phyloP scores from a whole-genome alignment of 2,888 invertebrate species.

The Dioctria rufipes region DNA sequence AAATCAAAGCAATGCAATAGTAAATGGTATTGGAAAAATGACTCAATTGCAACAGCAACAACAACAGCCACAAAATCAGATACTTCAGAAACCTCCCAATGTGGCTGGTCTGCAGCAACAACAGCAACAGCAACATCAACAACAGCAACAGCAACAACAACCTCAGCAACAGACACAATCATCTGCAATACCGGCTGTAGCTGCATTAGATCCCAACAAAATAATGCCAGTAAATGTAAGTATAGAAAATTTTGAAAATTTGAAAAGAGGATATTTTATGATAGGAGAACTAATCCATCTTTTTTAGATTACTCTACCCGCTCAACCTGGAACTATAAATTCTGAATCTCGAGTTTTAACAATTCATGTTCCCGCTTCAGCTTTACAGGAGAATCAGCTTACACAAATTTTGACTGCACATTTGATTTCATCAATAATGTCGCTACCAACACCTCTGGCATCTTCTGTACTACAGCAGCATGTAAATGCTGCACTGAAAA shows the following conservation, averaged over 20 bases:
- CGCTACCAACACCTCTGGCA: constrained; percentile 85
- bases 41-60: constrained; percentile 61
- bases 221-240: constrained; percentile 75
- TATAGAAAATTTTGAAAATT: background rate
- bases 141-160: constrained; percentile 62
- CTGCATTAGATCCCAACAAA: constrained; percentile 73
- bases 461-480: constrained; percentile 90
- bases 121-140: constrained; percentile 61
- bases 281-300: background rate
- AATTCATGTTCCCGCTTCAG: constrained; percentile 92
- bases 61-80: constrained; percentile 62
- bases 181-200: constrained; percentile 69
- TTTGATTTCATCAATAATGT: constrained; percentile 91
- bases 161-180: constrained; percentile 64
- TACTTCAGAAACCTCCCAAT: constrained; percentile 62
- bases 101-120: constrained; percentile 32
- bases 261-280: background rate
- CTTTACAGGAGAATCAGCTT: constrained; percentile 80
- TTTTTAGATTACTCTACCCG: constrained; percentile 83
- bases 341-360: constrained; percentile 82
- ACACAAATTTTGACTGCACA: constrained; percentile 86
- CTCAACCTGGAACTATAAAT: constrained; percentile 81
- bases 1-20: constrained; percentile 49
- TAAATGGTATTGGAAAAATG: constrained; percentile 60
- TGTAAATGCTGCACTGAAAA: constrained; percentile 84